phyloP scores from a whole-genome alignment of 1,140 invertebrate species.

The Pinna nobilis region DNA sequence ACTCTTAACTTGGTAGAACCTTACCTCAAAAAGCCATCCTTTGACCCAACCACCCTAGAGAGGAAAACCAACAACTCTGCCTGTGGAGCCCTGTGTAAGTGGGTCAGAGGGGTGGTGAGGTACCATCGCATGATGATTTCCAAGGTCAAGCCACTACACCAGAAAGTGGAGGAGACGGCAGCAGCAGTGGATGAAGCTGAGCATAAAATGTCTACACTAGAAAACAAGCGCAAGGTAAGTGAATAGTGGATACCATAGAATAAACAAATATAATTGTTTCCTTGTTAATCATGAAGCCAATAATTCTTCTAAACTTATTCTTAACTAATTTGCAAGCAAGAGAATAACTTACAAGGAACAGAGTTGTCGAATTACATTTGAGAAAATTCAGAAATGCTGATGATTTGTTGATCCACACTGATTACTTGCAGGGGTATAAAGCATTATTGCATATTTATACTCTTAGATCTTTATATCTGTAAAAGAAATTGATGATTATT shows the following conservation, averaged over 20 bases:
- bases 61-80: slow-evolving; percentile 68
- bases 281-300: neutral
- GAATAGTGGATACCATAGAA: neutral
- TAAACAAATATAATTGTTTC: neutral
- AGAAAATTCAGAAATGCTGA: no score
- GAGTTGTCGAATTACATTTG: no score
- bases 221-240: slow-evolving; percentile 68
- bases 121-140: slow-evolving; percentile 73
- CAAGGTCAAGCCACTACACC: slow-evolving; percentile 73
- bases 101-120: slow-evolving; percentile 72
- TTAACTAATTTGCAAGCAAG: no score
- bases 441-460: no score
- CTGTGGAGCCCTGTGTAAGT: slow-evolving; percentile 70
- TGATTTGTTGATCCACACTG: no score
- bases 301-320: neutral
- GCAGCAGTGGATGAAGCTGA: slow-evolving; percentile 72
- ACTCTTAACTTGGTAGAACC: slow-evolving; percentile 71
- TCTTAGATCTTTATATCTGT: no score
- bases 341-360: no score
- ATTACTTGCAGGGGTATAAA: no score
- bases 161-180: slow-evolving; percentile 73
- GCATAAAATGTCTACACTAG: slow-evolving; percentile 70
- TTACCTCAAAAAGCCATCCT: slow-evolving; percentile 72
- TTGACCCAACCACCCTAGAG: slow-evolving; percentile 69
- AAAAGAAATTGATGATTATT: no score